phyloP scores from a whole-genome alignment of 1,140 invertebrate genomes.

The Xylocopa sonorina region DNA sequence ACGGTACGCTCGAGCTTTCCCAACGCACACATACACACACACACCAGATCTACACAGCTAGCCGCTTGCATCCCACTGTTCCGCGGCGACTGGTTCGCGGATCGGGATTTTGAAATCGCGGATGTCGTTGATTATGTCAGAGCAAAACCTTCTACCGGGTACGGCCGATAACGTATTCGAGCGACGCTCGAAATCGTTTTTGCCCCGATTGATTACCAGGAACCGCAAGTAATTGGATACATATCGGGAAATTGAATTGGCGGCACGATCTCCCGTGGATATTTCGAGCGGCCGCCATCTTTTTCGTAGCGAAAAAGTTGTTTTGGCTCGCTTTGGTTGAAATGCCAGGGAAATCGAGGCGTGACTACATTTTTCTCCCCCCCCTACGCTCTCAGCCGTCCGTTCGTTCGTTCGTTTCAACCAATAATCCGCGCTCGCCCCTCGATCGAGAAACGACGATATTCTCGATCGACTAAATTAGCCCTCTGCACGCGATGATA shows the following conservation, averaged over 20 bases:
- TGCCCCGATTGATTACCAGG: conserved; percentile 29
- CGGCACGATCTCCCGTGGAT: background rate
- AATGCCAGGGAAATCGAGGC: conserved; percentile 23
- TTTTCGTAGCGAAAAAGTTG: conserved; percentile 7
- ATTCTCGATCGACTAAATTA: conserved; percentile 27
- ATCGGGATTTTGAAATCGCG: conserved; percentile 57
- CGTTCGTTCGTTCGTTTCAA: too few relatives aligned
- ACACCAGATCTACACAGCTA: too few relatives aligned
- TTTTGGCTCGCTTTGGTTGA: conserved; percentile 18
- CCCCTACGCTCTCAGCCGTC: too few relatives aligned
- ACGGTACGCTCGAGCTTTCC: conserved; percentile 38
- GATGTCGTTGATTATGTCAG: conserved; percentile 42
- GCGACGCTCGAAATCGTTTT: conserved; percentile 5
- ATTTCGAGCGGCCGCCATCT: background rate
- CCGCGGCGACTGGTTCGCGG: background rate
- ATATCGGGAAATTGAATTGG: conserved; percentile 2
- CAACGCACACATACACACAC: background rate
- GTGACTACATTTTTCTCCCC: background rate
- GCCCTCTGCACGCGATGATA: conserved; percentile 21
- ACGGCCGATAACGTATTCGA: conserved; percentile 41
- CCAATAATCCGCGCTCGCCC: conserved; percentile 44
- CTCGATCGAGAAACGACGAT: conserved; percentile 40
- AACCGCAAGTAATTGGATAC: background rate
- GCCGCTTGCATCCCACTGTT: background rate
- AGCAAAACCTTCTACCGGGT: background rate